A percentile compares a stretch with the other conserved stretches of the same genome.
These are phyloP conservation scores for Luscinia luscinia DNA, from an alignment of 2,797 vertebrate genomes.

Conservation along the genomic window DNA sequence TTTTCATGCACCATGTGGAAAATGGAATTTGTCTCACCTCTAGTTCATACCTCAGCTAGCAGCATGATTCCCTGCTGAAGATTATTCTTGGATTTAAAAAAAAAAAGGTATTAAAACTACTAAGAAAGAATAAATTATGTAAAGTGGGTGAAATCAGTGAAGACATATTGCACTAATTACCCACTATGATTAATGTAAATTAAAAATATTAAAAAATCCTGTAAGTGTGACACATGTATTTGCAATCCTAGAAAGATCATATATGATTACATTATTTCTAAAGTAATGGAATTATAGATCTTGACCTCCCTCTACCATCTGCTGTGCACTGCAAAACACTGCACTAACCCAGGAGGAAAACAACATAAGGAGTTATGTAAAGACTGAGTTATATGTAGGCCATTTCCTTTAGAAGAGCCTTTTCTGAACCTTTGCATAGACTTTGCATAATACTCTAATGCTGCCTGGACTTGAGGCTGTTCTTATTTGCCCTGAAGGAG, in stretches of 20 bases:
- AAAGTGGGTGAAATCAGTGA: background rate
- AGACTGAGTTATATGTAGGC: background rate
- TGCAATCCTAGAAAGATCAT: conserved; percentile 16
- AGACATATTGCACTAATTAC: background rate
- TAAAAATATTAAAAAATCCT: background rate
- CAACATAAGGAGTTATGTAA: background rate
- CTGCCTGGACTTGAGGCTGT: background rate
- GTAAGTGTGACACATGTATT: background rate
- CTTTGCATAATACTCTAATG: background rate
- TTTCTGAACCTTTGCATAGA: background rate
- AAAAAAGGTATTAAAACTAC: background rate
- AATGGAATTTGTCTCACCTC: conserved; percentile 30
- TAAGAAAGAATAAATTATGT: background rate
- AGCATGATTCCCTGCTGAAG: background rate
- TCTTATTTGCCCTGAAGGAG: background rate
- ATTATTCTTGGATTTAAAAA: background rate
- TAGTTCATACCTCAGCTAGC: background rate
- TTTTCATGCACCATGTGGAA: conserved; percentile 6
- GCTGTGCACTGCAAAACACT: conserved; percentile 3
- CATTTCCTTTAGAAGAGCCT: background rate
- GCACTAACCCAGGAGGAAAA: background rate
- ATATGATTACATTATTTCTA: conserved; percentile 12
- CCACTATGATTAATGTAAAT: background rate
- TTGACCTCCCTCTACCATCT: conserved; percentile 48
- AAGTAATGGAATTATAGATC: conserved; percentile 19